Evolutionary conservation across 2,888 invertebrate species (phyloP), one percentile per base, ranked within the genome.

Genomic region (Drosophila formosana): DNA sequence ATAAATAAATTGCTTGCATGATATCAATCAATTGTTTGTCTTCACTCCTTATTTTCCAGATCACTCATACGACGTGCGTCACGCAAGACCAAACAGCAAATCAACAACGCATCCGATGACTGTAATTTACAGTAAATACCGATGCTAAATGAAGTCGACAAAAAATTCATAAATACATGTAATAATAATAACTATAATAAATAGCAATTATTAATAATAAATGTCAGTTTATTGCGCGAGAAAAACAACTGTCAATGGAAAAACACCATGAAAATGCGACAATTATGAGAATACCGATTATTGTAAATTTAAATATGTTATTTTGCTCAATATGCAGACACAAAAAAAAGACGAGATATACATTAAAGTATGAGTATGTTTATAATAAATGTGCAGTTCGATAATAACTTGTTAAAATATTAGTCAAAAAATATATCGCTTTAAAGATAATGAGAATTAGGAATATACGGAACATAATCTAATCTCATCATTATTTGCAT

Each of bases 11-110:
- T 5, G 5, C 9, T 43, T 18, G 4, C n/a, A 9, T 32, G 23
- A 32, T 5, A 37, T 37, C 37, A 23, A n/a, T 3, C 8, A 47
- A 37, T 37, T n/a, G 37, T n/a, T 37, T 49, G 34, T 56, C 26
- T n/a, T 30, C n/a, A 41, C 5, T 18, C 13, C 13, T 0, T 18
- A 11, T 18, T 37, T 64, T 51, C 8, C 65, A 94, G 96, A 66
- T 96, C 96, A 69, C 94, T 97, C 69, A 97, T 97, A 80, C 94
- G 97, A 76, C 94, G 97, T 72, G 95, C 96, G 66, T 96, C 96
- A 87, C 94, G 96, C 80, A 96, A 96, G 92, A 95, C 96, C 71
- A 96, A 96, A 89, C 96, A 96, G 90, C 96, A 96, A 93, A 95
- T 96, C 80, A 93, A 95, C 78, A 96, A 96, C 85, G 94, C 95